Evolutionary conservation across 2,888 invertebrate genomes (phyloP).

Genomic region (Masnerella sp.): DNA sequence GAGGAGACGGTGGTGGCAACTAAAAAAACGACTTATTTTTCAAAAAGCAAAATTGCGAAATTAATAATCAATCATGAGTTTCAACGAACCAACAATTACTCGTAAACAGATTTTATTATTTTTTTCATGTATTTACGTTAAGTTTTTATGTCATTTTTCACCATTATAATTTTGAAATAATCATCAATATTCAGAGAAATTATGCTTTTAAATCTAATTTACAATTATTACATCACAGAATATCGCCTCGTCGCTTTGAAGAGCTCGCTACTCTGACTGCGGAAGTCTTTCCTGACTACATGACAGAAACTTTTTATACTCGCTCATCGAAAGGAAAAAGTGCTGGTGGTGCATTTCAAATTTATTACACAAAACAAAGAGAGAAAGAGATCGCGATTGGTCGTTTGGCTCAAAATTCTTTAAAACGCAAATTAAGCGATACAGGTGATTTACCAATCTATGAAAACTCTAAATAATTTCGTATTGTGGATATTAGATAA

Average conservation of each 20-base stretch:
- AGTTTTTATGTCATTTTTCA: too few relatives aligned
- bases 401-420: neutral
- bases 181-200: too few relatives aligned
- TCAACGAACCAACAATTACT: neutral
- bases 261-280: neutral
- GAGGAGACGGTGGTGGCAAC: too few relatives aligned
- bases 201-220: neutral
- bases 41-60: neutral
- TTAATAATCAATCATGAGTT: slow-evolving; percentile 1
- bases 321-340: neutral
- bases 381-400: slow-evolving; percentile 5
- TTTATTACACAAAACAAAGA: slow-evolving; percentile 6
- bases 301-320: neutral
- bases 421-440: slow-evolving; percentile 2
- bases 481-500: too few relatives aligned
- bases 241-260: neutral
- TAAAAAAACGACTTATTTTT: slow-evolving; percentile 2
- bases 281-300: neutral
- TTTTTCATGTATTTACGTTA: neutral
- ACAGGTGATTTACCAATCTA: too few relatives aligned
- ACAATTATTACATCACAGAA: neutral
- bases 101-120: neutral
- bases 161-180: too few relatives aligned
- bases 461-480: too few relatives aligned
- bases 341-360: slow-evolving; percentile 12